Percentiles rank a stretch among this genome's conserved stretches.
These are phyloP conservation scores for Sciaenops ocellatus DNA, from an alignment of 2,797 vertebrate genomes.

Conservation along the genomic window DNA sequence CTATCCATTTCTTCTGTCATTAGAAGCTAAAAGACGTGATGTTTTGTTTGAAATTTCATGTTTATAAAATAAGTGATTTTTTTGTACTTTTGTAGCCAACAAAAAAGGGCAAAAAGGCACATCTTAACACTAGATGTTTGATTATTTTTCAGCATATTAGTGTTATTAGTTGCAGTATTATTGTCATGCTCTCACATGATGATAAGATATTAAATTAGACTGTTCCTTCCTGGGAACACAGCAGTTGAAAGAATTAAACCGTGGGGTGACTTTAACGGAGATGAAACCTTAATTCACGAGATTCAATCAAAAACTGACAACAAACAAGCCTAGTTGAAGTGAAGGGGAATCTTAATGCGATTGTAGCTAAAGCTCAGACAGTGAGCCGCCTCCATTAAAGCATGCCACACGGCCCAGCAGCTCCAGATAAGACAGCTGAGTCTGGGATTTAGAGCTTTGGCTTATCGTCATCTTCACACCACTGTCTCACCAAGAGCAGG, in stretches of 20 bases:
- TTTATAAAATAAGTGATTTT: constrained; percentile 19
- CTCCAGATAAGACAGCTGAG: constrained; percentile 88
- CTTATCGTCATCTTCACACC: constrained; percentile 89
- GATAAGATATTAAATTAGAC: constrained; percentile 67
- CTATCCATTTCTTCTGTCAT: constrained; percentile 11
- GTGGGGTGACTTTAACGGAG: constrained; percentile 63
- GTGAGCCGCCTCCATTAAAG: constrained; percentile 88
- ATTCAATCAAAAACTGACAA: constrained; percentile 83
- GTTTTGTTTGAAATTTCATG: constrained; percentile 48
- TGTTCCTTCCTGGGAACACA: constrained; percentile 51
- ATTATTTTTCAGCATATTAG: constrained; percentile 44
- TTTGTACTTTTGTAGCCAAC: constrained; percentile 36
- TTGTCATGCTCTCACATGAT: constrained; percentile 50
- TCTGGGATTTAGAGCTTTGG: constrained; percentile 88
- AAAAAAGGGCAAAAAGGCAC: constrained; percentile 30
- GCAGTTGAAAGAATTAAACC: constrained; percentile 65
- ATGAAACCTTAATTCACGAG: constrained; percentile 76
- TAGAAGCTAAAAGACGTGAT: constrained; percentile 7
- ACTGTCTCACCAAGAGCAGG: constrained; percentile 82
- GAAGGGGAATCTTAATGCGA: constrained; percentile 87
- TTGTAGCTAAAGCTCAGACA: constrained; percentile 87
- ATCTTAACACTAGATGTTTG: constrained; percentile 38
- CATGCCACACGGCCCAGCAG: constrained; percentile 85
- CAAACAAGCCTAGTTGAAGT: constrained; percentile 82
- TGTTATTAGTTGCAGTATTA: constrained; percentile 47